Conservation (phyloP, 2,888 invertebrate genomes). For the Lamellibrachia satsuma region DNA sequence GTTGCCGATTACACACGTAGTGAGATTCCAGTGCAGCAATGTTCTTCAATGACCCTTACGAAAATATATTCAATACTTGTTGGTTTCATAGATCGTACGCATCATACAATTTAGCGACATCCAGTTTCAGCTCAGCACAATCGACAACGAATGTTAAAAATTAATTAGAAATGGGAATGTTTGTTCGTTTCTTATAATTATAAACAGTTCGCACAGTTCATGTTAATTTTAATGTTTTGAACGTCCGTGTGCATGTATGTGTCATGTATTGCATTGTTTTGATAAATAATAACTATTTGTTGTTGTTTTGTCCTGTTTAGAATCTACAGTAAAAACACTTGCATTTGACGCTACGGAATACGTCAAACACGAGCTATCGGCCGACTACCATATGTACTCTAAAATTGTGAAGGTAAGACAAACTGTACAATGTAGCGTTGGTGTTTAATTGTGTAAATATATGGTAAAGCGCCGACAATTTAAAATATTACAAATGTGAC, state of each 20-base stretch:
- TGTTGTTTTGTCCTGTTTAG: background rate
- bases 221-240: background rate
- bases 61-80: too few species aligned
- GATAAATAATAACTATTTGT: background rate
- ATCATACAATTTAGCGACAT: too few species aligned
- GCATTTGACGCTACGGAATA: background rate
- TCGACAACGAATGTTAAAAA: background rate
- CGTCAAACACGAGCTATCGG: background rate
- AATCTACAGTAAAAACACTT: background rate
- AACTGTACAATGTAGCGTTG: background rate
- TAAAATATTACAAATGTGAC: background rate
- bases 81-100: too few species aligned
- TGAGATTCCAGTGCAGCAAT: background rate
- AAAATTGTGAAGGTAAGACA: conserved; percentile 17
- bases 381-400: background rate
- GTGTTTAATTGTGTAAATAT: background rate
- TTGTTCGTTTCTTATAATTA: background rate
- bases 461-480: background rate
- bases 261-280: background rate
- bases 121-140: too few species aligned
- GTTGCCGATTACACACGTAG: background rate
- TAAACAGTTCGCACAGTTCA: background rate
- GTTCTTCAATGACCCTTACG: too few species aligned
- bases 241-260: background rate
- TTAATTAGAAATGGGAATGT: background rate